Base-by-base conservation (phyloP, 1,140 invertebrate species). In the Drosophila bifasciata region DNA sequence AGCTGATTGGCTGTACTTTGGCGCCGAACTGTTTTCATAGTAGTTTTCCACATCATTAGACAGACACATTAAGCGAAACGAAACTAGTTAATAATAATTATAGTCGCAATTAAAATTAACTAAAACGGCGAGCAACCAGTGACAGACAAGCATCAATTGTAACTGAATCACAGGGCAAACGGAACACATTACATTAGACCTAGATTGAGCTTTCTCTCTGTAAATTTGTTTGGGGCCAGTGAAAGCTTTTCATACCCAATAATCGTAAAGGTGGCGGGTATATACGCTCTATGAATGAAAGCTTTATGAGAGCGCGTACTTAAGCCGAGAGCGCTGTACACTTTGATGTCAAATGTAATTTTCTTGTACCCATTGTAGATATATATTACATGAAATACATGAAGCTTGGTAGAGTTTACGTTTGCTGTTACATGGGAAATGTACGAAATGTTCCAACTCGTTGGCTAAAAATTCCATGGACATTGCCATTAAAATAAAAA, bases 1-100 rank as follows among this genome's bases (percentile, higher is more conserved):
- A 80, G 49, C 77, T 86, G 81, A 48, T 62, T 28, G 6, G 13
- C 36, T 3, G 23, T 8, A 16, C 6, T 36, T 16, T 53, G 13
- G 11, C 25, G 15, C 8, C 28, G 1, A 0, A 5, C 39, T 5
- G n/a, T 32, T 15, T 25, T 23, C 4, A 17, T 21, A 39, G 5
- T 48, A 48, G 0, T 40, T 48, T 62, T 72, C 76, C 66, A 85
- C 70, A 73, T 73, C 15, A 13, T 57, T 21, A 6, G 3, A 6
- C 4, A 3, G 9, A 9, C 28, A 11, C n/a, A 1, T 43, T 0
- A 3, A n/a, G n/a, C n/a, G n/a, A n/a, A 53, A 36, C 4, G 3
- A 15, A 46, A 55, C 49, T 39, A 50, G 28, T 68, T 68, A 15
- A 1, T 55, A 48, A 28, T 9, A 1, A 5, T 48, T 67, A 32